These are phyloP conservation scores for Isichthys henryi DNA, from an alignment of 2,113 vertebrate genomes.

Conservation along the genomic window DNA sequence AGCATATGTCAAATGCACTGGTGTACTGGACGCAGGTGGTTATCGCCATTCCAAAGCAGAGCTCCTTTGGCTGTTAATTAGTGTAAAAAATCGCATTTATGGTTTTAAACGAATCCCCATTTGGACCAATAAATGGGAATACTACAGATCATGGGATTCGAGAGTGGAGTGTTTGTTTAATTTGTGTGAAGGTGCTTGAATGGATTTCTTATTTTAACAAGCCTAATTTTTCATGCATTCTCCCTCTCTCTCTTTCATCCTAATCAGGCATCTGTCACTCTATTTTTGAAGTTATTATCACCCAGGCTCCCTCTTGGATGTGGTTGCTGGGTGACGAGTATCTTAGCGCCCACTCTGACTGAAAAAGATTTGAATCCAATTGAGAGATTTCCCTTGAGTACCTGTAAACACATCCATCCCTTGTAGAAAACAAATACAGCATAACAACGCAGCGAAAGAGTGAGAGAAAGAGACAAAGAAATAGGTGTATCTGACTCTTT, in stretches of 20 bases:
- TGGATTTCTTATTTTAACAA: slow-evolving; percentile 96
- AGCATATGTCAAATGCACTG: slow-evolving; percentile 72
- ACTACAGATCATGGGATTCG: slow-evolving; percentile 66
- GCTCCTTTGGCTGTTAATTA: slow-evolving; percentile 72
- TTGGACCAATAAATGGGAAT: slow-evolving; percentile 66
- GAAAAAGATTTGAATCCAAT: slow-evolving; percentile 99
- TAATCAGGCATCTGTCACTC: slow-evolving; percentile 99
- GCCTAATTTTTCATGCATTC: slow-evolving; percentile 82
- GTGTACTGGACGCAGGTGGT: slow-evolving; percentile 83
- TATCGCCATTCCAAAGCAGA: slow-evolving; percentile 82
- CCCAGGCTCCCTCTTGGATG: slow-evolving; percentile 98
- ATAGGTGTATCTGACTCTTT: slow-evolving; percentile 49
- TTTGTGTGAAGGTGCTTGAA: slow-evolving; percentile 96
- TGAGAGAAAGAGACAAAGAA: not conserved
- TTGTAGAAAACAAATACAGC: slow-evolving; percentile 97
- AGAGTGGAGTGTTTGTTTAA: slow-evolving; percentile 81
- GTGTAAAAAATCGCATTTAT: slow-evolving; percentile 55
- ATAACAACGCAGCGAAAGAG: slow-evolving; percentile 44
- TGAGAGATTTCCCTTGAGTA: slow-evolving; percentile 99
- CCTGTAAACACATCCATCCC: slow-evolving; percentile 99
- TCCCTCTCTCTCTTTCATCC: slow-evolving; percentile 73
- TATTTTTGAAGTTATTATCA: slow-evolving; percentile 99
- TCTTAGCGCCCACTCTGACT: slow-evolving; percentile 99
- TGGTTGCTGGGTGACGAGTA: slow-evolving; percentile 99
- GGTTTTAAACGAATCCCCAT: slow-evolving; percentile 52